Base-by-base conservation (phyloP, 2,797 vertebrate genomes). In the Acrossocheilus wenchowensis region DNA sequence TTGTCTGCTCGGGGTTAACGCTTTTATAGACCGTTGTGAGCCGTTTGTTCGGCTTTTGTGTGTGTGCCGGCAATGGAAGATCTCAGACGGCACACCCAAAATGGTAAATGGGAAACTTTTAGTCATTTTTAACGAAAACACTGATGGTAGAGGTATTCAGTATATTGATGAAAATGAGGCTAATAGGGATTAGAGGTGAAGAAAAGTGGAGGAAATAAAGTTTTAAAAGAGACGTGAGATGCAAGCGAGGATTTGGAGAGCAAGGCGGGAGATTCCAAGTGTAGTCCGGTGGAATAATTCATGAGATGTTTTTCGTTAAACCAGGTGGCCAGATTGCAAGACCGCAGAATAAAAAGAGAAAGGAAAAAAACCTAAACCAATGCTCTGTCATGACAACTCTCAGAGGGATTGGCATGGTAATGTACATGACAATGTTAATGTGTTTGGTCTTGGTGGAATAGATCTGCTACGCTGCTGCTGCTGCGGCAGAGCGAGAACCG, bases 21-120 rank as follows among this genome's bases (percentile, higher is more conserved):
- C 54, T 81, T 81, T 79, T 78, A 79, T 45, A 80, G 84, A n/a
- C 52, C 3, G 62, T 84, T 79, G 68, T 81, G 45, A 39, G 66
- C 45, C 48, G 19, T 69, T 54, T 50, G 79, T 50, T 81, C 66
- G 11, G 9, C 43, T 50, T 81, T 6, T 69, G 62, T 57, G 57
- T 62, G 39, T 66, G 23, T 45, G 50, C n/a, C 23, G 6, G 6
- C 52, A 5, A 39, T 57, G 34, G 36, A 69, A 48, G 34, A 52
- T 69, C 60, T 84, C 75, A 79, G 50, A 57, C 5, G 19, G 11
- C 48, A 69, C 62, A 71, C n/a, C 62, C 50, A 71, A 30, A 60
- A 21, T 15, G 19, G 54, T 54, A n/a, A 26, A 66, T 5, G 17
- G 11, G 23, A 81, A 81, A 48, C 26, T 30, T 23, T 66, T 11